Base-by-base conservation (phyloP, 2,888 invertebrate genomes). In the Halictus quadricinctus region DNA sequence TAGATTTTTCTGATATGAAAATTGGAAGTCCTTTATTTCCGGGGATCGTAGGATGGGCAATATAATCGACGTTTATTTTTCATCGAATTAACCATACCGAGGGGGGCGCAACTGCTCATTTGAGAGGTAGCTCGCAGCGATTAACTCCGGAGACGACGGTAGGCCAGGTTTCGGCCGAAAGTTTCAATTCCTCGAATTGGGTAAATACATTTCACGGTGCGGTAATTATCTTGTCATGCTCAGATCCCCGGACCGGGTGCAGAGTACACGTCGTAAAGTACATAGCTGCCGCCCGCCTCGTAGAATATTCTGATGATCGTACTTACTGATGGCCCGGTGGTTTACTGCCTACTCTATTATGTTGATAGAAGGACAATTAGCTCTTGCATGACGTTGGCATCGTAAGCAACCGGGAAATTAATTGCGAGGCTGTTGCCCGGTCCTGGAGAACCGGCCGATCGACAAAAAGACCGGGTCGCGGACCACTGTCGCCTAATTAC, bases 331-430 rank as follows among this genome's bases (percentile, higher is more conserved):
- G 85, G 85, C 64, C 72, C 74, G 66, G 72, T 75, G 84, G 77
- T 85, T 80, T 85, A 85, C 84, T 85, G 80, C 74, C 72, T 78
- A 78, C 76, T 84, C 84, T 75, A 85, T 85, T 85, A 85, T 83
- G 84, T 85, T 84, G 84, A 85, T 84, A 84, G 85, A 84, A 85
- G 84, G 73, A 85, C 85, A 85, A 85, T 85, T 85, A 85, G 75
- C 66, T 64, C 48, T 72, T 50, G 74, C 77, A 78, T 77, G 85
- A 80, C 84, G 85, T 80, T 76, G 85, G 75, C 85, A 46, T 84
- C 72, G 84, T 80, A 85, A 85, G 84, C 84, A 77, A 48, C 64
- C 25, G 66, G 72, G 80, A 78, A 85, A 85, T 85, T 85, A 85
- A 85, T 85, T 75, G 85, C 80, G 13, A 48, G 77, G 21, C 48